Conservation (phyloP, 2,888 invertebrate species). For the Amphimallon solstitiale region DNA sequence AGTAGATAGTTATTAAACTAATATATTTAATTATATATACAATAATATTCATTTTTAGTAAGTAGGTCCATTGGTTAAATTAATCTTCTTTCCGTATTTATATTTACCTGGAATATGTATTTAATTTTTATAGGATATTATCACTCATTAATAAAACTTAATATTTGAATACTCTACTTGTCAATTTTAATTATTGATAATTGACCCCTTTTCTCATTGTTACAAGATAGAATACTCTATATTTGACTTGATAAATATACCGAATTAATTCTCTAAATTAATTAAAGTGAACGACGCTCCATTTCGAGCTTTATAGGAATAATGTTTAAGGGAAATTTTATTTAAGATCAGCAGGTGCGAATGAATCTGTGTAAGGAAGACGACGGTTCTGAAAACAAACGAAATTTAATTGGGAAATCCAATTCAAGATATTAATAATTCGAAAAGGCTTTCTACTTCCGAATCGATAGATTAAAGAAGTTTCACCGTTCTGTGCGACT, state of each 20-base stretch:
- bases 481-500: background rate
- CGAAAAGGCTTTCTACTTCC: slow-evolving; percentile 12
- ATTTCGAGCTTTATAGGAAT: slow-evolving; percentile 11
- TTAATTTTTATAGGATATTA: too few relatives aligned
- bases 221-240: background rate
- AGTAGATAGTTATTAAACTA: too few relatives aligned
- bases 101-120: too few relatives aligned
- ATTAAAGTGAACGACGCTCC: slow-evolving; percentile 11
- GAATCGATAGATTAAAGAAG: slow-evolving; percentile 28
- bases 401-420: slow-evolving; percentile 30
- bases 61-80: too few relatives aligned
- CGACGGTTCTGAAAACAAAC: slow-evolving; percentile 19
- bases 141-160: too few relatives aligned
- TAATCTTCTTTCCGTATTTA: too few relatives aligned
- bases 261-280: slow-evolving; percentile 11
- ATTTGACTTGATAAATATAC: slow-evolving; percentile 13
- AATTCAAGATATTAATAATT: slow-evolving; percentile 30
- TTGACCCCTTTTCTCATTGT: background rate
- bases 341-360: slow-evolving; percentile 29
- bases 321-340: slow-evolving; percentile 24
- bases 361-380: background rate
- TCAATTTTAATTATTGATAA: too few relatives aligned
- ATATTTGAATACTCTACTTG: too few relatives aligned
- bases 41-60: too few relatives aligned
- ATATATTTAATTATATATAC: too few relatives aligned